phyloP scores from a whole-genome alignment of 2,888 invertebrate genomes.

The Netelia fuscicornis region DNA sequence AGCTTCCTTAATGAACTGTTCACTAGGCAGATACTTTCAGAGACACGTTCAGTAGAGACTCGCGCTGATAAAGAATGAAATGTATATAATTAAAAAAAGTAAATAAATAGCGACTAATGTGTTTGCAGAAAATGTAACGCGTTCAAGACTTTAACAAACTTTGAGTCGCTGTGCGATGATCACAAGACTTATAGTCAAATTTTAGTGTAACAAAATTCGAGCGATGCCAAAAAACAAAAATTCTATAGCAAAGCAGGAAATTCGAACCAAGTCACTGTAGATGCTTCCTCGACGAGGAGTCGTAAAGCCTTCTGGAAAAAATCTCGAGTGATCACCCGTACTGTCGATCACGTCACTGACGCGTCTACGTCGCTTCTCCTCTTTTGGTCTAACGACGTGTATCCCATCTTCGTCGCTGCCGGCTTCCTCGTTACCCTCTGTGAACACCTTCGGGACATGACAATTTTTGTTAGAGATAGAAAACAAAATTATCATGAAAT shows the following conservation, averaged over 20 bases:
- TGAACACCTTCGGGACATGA: constrained; percentile 27
- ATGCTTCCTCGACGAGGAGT: constrained; percentile 67
- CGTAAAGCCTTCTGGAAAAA: constrained; percentile 53
- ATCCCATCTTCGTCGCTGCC: constrained; percentile 32
- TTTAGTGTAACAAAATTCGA: constrained; percentile 2
- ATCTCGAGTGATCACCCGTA: constrained; percentile 69
- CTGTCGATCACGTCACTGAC: constrained; percentile 78
- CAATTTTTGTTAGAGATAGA: neutral
- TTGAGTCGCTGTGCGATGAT: neutral
- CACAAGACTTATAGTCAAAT: neutral
- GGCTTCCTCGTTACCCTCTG: constrained; percentile 30
- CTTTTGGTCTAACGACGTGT: neutral
- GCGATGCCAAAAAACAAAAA: neutral
- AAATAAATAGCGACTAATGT: too few relatives aligned
- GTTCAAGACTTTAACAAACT: too few relatives aligned
- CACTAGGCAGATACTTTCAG: too few relatives aligned
- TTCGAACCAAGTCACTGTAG: constrained; percentile 66
- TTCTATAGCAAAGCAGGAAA: neutral
- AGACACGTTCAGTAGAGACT: too few relatives aligned
- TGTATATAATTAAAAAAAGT: too few relatives aligned
- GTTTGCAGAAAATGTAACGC: too few relatives aligned
- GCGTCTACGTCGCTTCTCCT: constrained; percentile 72
- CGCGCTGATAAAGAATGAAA: too few relatives aligned
- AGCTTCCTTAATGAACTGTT: too few relatives aligned
- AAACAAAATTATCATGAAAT: neutral